phyloP scores from a whole-genome alignment of 2,113 vertebrate genomes.

The Muntiacus reevesi region DNA sequence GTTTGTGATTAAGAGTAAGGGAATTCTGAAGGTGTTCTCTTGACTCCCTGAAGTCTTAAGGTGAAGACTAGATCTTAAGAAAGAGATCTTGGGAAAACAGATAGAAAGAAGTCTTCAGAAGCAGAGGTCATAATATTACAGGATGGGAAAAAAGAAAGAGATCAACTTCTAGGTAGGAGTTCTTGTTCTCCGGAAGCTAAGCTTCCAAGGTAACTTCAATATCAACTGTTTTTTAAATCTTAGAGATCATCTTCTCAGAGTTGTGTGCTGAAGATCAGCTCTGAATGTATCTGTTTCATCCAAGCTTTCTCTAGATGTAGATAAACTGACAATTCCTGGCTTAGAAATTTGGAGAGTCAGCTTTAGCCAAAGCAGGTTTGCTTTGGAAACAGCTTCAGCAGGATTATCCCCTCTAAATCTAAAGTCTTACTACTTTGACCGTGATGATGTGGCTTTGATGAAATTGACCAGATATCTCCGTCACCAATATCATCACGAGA shows the following conservation, averaged over 20 bases:
- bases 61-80: not conserved
- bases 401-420: not conserved
- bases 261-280: not conserved
- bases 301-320: not conserved
- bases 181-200: not conserved
- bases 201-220: not conserved
- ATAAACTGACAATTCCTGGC: not conserved
- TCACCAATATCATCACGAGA: not conserved
- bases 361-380: not conserved
- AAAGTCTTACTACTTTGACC: not conserved
- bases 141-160: not conserved
- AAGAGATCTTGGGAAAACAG: not conserved
- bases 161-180: not conserved
- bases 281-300: not conserved
- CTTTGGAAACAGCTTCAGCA: not conserved
- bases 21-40: not conserved
- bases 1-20: not conserved
- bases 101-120: not conserved
- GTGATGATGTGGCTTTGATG: not conserved
- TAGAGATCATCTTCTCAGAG: not conserved
- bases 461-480: not conserved
- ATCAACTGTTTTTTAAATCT: not conserved
- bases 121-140: not conserved
- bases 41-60: not conserved
- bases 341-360: not conserved